Conservation (phyloP, 2,888 invertebrate genomes). For the Plebejus anna region DNA sequence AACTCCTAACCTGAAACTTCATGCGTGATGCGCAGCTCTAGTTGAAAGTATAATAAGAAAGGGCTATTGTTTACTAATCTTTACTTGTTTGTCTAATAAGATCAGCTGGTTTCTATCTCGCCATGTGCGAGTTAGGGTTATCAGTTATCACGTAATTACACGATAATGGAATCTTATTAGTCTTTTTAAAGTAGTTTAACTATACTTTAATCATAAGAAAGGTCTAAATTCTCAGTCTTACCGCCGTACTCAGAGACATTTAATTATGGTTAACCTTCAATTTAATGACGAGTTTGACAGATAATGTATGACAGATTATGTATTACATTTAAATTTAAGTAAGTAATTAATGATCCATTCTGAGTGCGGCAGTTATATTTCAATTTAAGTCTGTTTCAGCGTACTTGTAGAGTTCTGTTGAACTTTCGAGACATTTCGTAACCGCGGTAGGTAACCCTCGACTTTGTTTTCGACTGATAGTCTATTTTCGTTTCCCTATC, state of each 20-base stretch:
- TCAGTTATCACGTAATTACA: neutral
- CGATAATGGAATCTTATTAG: neutral
- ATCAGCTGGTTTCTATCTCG: constrained; percentile 14
- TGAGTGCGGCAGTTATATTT: no score
- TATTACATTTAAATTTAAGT: no score
- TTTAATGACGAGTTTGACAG: no score
- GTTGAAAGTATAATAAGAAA: neutral
- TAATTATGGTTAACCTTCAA: no score
- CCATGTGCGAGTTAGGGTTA: constrained; percentile 6
- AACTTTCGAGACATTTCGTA: neutral
- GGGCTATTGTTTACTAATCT: neutral
- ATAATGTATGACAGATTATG: no score
- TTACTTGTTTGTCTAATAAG: constrained; percentile 12
- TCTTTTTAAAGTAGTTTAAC: neutral
- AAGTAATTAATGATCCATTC: no score
- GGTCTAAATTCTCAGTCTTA: no score
- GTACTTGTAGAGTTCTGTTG: neutral
- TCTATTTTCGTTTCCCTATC: constrained; percentile 15
- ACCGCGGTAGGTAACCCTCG: neutral
- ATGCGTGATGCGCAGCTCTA: neutral
- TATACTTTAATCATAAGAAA: no score
- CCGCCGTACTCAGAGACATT: no score
- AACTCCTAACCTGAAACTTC: constrained; percentile 26
- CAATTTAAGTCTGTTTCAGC: neutral
- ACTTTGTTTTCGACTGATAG: constrained; percentile 11